These are phyloP conservation scores for Eubucco bourcierii DNA, from an alignment of 2,113 vertebrate species.

Conservation along the genomic window DNA sequence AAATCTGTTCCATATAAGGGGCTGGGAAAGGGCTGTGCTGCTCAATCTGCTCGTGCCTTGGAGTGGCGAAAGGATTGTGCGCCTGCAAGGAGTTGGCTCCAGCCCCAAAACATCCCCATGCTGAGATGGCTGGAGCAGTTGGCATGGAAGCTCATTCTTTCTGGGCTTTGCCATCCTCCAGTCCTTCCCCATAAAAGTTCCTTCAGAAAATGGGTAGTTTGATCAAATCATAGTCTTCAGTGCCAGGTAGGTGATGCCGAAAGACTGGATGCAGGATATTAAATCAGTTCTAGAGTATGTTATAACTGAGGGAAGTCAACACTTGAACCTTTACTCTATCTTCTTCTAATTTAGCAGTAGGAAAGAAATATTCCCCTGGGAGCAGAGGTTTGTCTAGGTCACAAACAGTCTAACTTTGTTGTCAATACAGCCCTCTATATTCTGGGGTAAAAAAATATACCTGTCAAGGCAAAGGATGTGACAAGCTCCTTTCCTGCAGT, in stretches of 20 bases:
- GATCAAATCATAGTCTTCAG: not conserved
- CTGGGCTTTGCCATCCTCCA: not conserved
- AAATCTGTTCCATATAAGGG: conserved; percentile 66
- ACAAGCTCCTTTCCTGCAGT: too few species aligned
- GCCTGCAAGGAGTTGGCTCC: conserved; percentile 29
- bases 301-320: not conserved
- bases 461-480: too few species aligned
- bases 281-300: not conserved
- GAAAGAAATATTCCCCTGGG: too few species aligned
- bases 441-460: too few species aligned
- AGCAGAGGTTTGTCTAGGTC: too few species aligned
- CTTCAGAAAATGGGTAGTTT: not conserved
- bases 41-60: conserved; percentile 44
- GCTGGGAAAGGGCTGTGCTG: conserved; percentile 40
- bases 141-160: not conserved
- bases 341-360: too few species aligned
- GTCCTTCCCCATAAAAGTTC: not conserved
- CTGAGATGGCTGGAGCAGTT: not conserved
- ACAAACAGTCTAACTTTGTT: too few species aligned
- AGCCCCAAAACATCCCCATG: conserved; percentile 12
- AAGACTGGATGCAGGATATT: not conserved
- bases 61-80: conserved; percentile 40
- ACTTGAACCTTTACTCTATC: not conserved
- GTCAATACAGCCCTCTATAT: too few species aligned
- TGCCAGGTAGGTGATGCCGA: not conserved